These are phyloP conservation scores for Erpornis zantholeuca DNA, from an alignment of 2,113 vertebrate species.

Conservation along the genomic window DNA sequence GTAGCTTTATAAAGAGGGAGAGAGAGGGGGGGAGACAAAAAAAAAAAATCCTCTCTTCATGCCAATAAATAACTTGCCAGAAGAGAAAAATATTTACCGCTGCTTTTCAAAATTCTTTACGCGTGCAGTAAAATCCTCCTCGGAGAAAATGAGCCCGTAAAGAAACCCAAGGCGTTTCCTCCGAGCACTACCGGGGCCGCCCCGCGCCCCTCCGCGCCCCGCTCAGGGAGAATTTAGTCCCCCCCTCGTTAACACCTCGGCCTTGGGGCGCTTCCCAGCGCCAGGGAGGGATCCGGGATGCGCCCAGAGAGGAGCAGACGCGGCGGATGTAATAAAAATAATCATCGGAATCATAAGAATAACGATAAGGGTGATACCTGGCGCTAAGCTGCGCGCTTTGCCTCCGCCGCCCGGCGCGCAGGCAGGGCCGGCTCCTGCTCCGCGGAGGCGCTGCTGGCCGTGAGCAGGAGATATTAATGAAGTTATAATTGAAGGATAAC, in stretches of 20 bases:
- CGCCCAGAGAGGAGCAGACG: neutral
- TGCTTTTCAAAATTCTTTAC: slow-evolving; percentile 61
- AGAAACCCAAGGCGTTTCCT: slow-evolving; percentile 16
- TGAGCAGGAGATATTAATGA: slow-evolving; percentile 3
- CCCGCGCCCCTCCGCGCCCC: neutral
- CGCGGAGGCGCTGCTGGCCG: slow-evolving; percentile 25
- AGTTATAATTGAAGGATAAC: slow-evolving; percentile 43
- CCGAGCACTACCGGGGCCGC: neutral
- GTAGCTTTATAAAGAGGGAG: slow-evolving; percentile 32
- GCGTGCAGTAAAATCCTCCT: slow-evolving; percentile 52
- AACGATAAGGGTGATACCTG: neutral
- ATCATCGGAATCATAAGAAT: rapidly evolving
- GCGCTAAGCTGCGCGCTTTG: neutral
- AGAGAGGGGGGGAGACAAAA: rapidly evolving
- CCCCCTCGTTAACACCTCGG: neutral
- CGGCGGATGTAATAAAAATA: rapidly evolving
- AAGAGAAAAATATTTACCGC: slow-evolving; percentile 70
- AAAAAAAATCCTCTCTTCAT: neutral
- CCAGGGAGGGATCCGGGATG: neutral
- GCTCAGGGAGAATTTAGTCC: no score
- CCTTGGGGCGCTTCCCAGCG: neutral
- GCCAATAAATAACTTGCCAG: slow-evolving; percentile 64
- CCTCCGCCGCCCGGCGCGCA: neutral
- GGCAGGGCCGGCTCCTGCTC: neutral
- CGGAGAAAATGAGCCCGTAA: slow-evolving; percentile 62